These are phyloP conservation scores for cattle (Bos taurus) DNA, from an alignment of 2,113 vertebrate genomes.

Conservation along the genomic window DNA sequence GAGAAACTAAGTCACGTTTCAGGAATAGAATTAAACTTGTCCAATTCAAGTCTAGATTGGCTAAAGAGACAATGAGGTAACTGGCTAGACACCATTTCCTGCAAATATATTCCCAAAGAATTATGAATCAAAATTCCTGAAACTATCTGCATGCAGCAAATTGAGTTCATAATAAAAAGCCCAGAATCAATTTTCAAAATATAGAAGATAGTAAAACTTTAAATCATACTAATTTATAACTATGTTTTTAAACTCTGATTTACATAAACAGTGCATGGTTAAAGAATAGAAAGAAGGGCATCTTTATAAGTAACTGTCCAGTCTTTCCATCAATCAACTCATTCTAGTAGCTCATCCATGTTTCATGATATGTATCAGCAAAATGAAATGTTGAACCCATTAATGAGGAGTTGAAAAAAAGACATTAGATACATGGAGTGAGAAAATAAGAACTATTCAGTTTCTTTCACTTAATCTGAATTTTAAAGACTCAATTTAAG, in stretches of 20 bases:
- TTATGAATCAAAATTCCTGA: constrained; percentile 70
- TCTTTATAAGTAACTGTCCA: background rate
- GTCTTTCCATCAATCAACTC: background rate
- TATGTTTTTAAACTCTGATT: constrained; percentile 9
- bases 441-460: background rate
- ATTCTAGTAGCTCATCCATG: background rate
- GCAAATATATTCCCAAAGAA: constrained; percentile 56
- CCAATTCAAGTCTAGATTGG: constrained; percentile 28
- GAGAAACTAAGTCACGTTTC: constrained; percentile 1
- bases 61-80: constrained; percentile 68
- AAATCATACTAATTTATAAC: constrained; percentile 21
- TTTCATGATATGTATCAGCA: background rate
- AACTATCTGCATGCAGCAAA: constrained; percentile 38
- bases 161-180: constrained; percentile 48
- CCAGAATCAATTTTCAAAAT: constrained; percentile 37
- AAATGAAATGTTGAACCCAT: background rate
- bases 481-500: background rate
- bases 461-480: background rate
- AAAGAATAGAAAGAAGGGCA: background rate
- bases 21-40: constrained; percentile 38
- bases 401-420: background rate
- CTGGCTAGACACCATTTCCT: constrained; percentile 68
- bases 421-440: background rate
- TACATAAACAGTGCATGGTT: background rate
- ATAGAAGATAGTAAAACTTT: background rate